Base-by-base conservation (phyloP, 2,888 invertebrate genomes). In the Heliconius erato region DNA sequence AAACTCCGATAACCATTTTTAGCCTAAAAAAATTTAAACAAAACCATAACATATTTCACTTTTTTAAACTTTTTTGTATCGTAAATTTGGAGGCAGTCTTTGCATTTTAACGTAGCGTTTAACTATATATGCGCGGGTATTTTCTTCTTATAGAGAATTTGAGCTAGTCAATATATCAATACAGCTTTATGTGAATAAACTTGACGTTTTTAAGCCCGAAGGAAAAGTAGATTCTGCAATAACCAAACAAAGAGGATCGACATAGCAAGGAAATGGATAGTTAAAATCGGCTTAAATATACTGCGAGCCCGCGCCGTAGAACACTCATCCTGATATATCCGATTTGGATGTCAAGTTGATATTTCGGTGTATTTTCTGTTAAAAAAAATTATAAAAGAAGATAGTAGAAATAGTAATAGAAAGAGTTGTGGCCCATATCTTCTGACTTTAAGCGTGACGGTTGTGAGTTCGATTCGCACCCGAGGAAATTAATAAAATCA, bases 161-260 rank as follows among this genome's bases (percentile, higher is more conserved):
- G 14, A 2, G 11, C 32, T 59, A 14, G 5, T 14, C 19, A 3
- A 32, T 59, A n/a, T 16, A 74, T n/a, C 28, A 32, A 32, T 59
- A n/a, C 11, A 59, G 23, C 6, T 40, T 71, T n/a, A 16, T 11
- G 26, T 14, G 1, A 32, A 23, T 54, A 54, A 54, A 54, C 54
- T 54, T 54, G 54, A 7, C 19, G 54, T 54, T 54, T 54, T 54
- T 49, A 74, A 49, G 26, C 49, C 26, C 68, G 19, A 49, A 74
- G 28, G 28, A 26, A 72, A 74, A 74, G 6, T 74, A n/a, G 40
- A 71, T 12, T 6, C 4, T 6, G 19, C 35, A 69, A 71, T 35
- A 74, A 74, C 54, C 54, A 54, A 54, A 54, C 67, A 67, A 80
- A 80, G 49, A 74, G 44, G 40, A 67, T 67, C n/a, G 54, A 74